phyloP scores from a whole-genome alignment of 2,113 vertebrate species.

The Tympanuchus pallidicinctus region DNA sequence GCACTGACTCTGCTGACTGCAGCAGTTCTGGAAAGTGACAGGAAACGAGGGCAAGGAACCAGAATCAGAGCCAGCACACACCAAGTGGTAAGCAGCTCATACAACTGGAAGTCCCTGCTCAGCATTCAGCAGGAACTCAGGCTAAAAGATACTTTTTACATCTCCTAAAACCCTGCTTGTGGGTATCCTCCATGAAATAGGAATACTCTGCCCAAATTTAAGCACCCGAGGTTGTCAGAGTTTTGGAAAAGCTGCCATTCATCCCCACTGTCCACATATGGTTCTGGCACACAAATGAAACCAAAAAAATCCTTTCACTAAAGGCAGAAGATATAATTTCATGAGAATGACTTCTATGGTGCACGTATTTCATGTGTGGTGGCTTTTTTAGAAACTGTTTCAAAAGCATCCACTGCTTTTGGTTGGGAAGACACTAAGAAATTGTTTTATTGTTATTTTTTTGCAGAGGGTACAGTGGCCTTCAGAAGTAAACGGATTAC shows the following conservation, averaged over 20 bases:
- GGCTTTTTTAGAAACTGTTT: not conserved
- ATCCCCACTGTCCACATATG: fast-evolving
- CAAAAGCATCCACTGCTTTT: not conserved
- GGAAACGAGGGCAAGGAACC: not conserved
- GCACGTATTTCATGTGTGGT: not conserved
- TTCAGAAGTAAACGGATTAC: not conserved
- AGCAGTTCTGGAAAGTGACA: not conserved
- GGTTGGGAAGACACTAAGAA: not conserved
- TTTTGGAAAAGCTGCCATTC: not conserved
- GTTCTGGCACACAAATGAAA: not conserved
- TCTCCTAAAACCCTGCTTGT: not conserved
- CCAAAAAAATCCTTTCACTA: not conserved
- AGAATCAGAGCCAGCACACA: not conserved
- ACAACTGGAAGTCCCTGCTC: not conserved
- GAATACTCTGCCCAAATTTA: not conserved
- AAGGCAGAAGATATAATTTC: not conserved
- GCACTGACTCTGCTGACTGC: not conserved
- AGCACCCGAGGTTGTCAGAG: not conserved
- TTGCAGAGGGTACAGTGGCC: not conserved
- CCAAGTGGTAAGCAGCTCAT: not conserved
- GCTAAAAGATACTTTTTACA: not conserved
- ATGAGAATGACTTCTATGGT: not conserved
- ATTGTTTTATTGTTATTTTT: not conserved
- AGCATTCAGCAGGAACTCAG: not conserved
- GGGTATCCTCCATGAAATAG: not conserved